Base-by-base conservation (phyloP, 1,140 invertebrate genomes). In the Onthophagus taurus region DNA sequence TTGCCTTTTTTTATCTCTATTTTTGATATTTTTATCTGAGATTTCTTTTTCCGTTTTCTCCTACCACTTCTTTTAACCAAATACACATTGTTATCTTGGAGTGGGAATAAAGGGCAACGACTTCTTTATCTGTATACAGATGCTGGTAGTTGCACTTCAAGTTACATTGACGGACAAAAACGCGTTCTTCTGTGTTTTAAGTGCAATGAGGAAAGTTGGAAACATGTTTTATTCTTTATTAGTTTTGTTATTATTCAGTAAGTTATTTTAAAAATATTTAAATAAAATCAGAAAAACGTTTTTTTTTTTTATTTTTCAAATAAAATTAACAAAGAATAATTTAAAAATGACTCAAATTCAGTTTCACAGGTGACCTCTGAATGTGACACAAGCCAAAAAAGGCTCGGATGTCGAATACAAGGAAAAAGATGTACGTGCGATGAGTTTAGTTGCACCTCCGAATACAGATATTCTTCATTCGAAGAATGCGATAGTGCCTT, bases 351-450 rank as follows among this genome's bases (percentile, higher is more conserved):
- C 6, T 13, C 9, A 21, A 11, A 26, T 41, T 13, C 38, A 41
- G 38, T 16, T 21, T 16, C 38, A 29, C 38, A 41, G n/a, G 38
- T 29, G 9, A 13, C 6, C 38, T 26, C 12, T 41, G 29, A 41
- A 16, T 41, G 38, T 29, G 63, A 65, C 43, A 54, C 65, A 6
- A 66, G 67, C n/a, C 64, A 75, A 43, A 58, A 60, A 3, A 67
- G 68, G 13, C 55, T 67, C 51, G 74, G 74, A 4, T 77, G 74
- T 61, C 68, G 72, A 45, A 72, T 76, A 42, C 63, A 65, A 36
- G 68, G 68, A 14, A 52, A 58, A 3, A 49, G 55, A 2, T 77
- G 74, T 55, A 54, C 63, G 0, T 76, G 74, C 52, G 57, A 69
- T 33, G 61, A 71, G 23, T 68, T 69, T 58, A 69, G 72, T 6